phyloP scores from a whole-genome alignment of 1,140 invertebrate species.

The Phortica variegata region DNA sequence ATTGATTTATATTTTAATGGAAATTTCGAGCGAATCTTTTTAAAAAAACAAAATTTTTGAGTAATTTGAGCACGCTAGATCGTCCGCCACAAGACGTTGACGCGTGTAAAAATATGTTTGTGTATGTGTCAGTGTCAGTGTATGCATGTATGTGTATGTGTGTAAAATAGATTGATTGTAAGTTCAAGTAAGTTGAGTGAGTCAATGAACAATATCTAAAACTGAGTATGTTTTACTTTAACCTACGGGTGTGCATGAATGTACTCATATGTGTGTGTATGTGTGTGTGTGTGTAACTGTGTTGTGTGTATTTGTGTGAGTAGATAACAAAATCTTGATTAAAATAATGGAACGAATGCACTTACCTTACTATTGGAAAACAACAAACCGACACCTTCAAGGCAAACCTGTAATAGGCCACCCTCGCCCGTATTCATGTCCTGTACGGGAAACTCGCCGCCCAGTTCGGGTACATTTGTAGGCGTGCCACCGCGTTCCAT shows the following conservation, averaged over 20 bases:
- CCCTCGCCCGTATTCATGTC: constrained; percentile 96
- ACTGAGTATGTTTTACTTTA: no score
- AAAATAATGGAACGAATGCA: constrained; percentile 8
- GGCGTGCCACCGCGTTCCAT: constrained; percentile 92
- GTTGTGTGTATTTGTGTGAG: constrained; percentile 8
- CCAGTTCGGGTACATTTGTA: constrained; percentile 83
- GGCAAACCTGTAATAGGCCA: constrained; percentile 96
- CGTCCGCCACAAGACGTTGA: no score
- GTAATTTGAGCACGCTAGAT: no score
- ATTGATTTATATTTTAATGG: no score
- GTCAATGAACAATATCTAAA: no score
- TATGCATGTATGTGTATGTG: constrained; percentile 2
- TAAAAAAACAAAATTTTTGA: no score
- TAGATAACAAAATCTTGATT: background rate
- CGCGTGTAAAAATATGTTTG: constrained; percentile 6
- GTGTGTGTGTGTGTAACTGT: constrained; percentile 11
- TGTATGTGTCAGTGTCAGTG: constrained; percentile 16
- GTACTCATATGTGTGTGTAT: constrained; percentile 11
- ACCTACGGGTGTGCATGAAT: no score
- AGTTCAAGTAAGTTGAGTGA: no score
- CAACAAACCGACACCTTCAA: constrained; percentile 96
- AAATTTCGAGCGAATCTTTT: no score
- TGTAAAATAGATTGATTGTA: constrained; percentile 2
- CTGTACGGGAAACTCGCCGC: constrained; percentile 98
- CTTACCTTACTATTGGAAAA: constrained; percentile 99